Conservation (phyloP, 1,140 invertebrate genomes). For the Orius insidiosus region DNA sequence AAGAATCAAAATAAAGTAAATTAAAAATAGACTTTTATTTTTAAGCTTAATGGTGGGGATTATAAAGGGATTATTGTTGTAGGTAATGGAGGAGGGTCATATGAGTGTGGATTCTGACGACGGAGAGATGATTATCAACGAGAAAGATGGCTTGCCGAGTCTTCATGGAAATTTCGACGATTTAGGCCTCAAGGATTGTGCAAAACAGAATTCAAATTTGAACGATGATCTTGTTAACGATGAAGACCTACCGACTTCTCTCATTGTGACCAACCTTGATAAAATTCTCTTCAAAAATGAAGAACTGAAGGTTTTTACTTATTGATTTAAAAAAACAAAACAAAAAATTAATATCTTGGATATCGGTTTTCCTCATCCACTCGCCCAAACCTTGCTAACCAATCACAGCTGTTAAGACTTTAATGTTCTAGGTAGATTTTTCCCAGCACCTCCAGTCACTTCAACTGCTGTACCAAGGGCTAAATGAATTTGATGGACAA, state of each 20-base stretch:
- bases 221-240: constrained; percentile 44
- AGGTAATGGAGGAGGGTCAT: constrained; percentile 18
- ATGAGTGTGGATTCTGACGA: constrained; percentile 21
- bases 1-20: no score
- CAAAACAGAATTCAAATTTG: constrained; percentile 28
- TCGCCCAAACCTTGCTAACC: no score
- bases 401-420: no score
- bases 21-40: no score
- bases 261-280: constrained; percentile 79
- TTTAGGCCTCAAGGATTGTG: constrained; percentile 27
- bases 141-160: constrained; percentile 63
- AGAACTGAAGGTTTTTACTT: constrained; percentile 34
- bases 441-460: no score
- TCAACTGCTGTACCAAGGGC: no score
- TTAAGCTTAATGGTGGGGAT: no score
- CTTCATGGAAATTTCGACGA: constrained; percentile 48
- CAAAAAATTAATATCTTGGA: neutral
- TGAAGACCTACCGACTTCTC: constrained; percentile 69
- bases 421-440: no score
- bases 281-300: constrained; percentile 56
- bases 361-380: neutral
- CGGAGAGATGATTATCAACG: constrained; percentile 46
- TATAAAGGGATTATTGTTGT: no score
- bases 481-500: no score
- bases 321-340: neutral